A percentile compares a stretch with the other conserved stretches of the same genome.
These are phyloP conservation scores for Troglohyphantes excavatus DNA, from an alignment of 2,888 invertebrate genomes.

Conservation along the genomic window DNA sequence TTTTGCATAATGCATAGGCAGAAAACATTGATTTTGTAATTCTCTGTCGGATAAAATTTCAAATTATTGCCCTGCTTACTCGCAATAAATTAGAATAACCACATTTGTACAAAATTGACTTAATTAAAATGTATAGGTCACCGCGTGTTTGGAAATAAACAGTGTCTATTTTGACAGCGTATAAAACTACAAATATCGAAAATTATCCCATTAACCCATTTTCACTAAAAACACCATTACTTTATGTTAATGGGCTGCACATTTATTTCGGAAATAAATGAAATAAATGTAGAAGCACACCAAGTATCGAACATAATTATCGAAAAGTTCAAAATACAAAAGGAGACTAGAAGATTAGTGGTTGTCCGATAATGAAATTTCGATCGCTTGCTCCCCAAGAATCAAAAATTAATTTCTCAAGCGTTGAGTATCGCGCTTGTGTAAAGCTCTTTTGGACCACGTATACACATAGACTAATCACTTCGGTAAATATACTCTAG, in stretches of 20 bases:
- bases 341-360: conserved; percentile 50
- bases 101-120: too few species aligned
- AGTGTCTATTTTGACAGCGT: too few species aligned
- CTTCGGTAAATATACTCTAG: conserved; percentile 57
- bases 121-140: too few species aligned
- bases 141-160: too few species aligned
- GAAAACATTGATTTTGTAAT: too few species aligned
- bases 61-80: too few species aligned
- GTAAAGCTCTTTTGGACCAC: conserved; percentile 22
- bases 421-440: conserved; percentile 35
- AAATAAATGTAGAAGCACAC: conserved; percentile 39
- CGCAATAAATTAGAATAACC: too few species aligned
- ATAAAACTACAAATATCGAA: conserved; percentile 30
- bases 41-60: too few species aligned
- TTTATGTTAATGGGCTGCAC: conserved; percentile 21
- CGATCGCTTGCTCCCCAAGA: conserved; percentile 30
- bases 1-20: too few species aligned
- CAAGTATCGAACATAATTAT: conserved; percentile 52
- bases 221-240: conserved; percentile 38
- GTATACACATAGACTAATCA: conserved; percentile 56
- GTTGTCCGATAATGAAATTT: conserved; percentile 61
- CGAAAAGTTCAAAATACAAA: conserved; percentile 58
- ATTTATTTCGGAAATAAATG: conserved; percentile 30
- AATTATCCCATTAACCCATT: conserved; percentile 25
- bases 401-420: conserved; percentile 61